Base-by-base conservation (phyloP, 2,888 invertebrate genomes). In the Acleris laterana region DNA sequence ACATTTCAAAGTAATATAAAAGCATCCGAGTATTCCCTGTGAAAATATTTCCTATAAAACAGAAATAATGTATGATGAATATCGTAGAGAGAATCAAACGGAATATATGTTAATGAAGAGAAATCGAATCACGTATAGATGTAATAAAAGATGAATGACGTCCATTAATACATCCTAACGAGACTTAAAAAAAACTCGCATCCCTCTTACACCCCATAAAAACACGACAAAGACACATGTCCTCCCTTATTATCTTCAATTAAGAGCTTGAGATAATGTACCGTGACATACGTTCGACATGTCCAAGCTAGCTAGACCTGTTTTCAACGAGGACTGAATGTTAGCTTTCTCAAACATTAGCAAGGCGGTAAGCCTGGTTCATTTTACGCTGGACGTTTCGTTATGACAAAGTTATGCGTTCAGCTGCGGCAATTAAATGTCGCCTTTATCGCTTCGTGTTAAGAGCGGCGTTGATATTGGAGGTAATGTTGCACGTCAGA, bases 161-260 rank as follows among this genome's bases (percentile, higher is more conserved):
- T 74, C 81, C 82, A 86, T 87, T 84, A 87, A 86, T 88, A 81
- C 83, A 77, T 82, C 81, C 81, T 82, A 86, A 86, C 82, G 81
- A 80, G 82, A 82, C 76, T 82, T 82, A 83, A 88, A 88, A 38
- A 89, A 88, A 85, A 76, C 78, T 76, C 75, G 70, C 76, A 83
- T 86, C 85, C 85, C 83, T 84, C 87, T 84, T 82, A 82, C 85
- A 85, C 85, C 81, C 90, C 88, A 90, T 90, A 90, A 90, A 89
- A 90, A 90, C 87, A 85, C 83, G 92, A 90, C 91, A 88, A 85
- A 91, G 92, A 91, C 90, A 91, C 85, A 91, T 91, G 90, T 89
- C 89, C 85, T 80, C 87, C 86, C 90, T 88, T 90, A 91, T 91
- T 91, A 92, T 92, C 90, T 90, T 91, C 92, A 92, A 92, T 92